These are phyloP conservation scores for Cotesia typhae DNA, from an alignment of 1,140 invertebrate genomes.

Conservation along the genomic window DNA sequence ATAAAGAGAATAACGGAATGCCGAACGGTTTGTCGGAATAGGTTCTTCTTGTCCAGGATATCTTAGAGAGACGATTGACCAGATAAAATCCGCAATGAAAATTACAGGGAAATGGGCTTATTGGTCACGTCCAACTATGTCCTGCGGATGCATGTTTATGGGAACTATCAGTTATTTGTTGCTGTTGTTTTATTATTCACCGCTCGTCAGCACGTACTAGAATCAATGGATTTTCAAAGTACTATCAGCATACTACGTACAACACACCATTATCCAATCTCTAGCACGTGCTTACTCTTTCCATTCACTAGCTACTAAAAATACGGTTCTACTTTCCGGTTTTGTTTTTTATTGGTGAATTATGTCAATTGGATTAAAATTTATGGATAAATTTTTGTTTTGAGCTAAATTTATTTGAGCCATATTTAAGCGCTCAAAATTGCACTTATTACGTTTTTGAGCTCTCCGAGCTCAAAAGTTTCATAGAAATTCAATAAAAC, in stretches of 20 bases:
- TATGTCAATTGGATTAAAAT: too few relatives aligned
- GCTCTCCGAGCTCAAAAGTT: too few relatives aligned
- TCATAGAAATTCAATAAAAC: too few relatives aligned
- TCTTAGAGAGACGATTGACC: neutral
- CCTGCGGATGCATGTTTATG: constrained; percentile 30
- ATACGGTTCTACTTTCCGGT: neutral
- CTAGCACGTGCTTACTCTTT: neutral
- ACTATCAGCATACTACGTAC: neutral
- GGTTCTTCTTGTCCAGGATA: neutral
- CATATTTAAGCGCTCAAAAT: too few relatives aligned
- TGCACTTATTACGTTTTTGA: too few relatives aligned
- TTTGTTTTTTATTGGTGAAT: too few relatives aligned
- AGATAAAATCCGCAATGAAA: constrained; percentile 30
- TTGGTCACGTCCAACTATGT: constrained; percentile 29
- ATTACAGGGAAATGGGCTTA: constrained; percentile 19
- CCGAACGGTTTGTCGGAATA: constrained; percentile 16
- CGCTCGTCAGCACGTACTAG: neutral
- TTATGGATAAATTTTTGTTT: too few relatives aligned
- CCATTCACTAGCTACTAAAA: neutral
- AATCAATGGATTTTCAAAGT: neutral
- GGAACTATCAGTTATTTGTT: constrained; percentile 13
- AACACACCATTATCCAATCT: neutral
- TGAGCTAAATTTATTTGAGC: too few relatives aligned
- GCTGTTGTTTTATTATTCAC: constrained; percentile 25
- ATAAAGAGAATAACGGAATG: too few relatives aligned